Evolutionary conservation across 2,888 invertebrate species (phyloP).

Genomic region (Drosophila paramelanica): DNA sequence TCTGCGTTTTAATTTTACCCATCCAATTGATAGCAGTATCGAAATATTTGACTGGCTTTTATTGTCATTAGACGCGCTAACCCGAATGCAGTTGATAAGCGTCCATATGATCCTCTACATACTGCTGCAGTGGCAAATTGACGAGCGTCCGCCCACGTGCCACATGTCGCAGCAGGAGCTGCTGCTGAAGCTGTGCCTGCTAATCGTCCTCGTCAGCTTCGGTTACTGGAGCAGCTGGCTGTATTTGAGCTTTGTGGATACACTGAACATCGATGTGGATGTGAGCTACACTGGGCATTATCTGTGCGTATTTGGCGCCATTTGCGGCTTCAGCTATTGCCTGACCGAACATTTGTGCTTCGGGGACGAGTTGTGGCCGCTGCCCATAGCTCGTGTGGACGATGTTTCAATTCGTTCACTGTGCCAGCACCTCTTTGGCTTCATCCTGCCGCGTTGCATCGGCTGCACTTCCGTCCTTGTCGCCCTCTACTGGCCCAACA

Average conservation of each 20-base stretch:
- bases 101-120: constrained; percentile 6
- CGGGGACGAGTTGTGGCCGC: background rate
- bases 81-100: background rate
- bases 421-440: background rate
- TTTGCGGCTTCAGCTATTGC: constrained; percentile 12
- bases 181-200: constrained; percentile 6
- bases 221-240: constrained; percentile 14
- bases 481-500: background rate
- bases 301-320: constrained; percentile 5
- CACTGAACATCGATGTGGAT: background rate
- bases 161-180: background rate
- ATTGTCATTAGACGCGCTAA: background rate
- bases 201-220: background rate
- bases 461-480: background rate
- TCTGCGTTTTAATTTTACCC: background rate
- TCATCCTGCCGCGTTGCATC: background rate
- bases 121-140: constrained; percentile 4
- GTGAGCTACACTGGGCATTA: background rate
- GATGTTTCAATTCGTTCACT: background rate
- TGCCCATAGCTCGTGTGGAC: background rate
- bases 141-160: constrained; percentile 8
- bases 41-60: background rate
- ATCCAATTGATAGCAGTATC: background rate
- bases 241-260: constrained; percentile 12
- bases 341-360: background rate